Evolutionary conservation across 2,113 vertebrate species (phyloP), one percentile per base, ranked within the genome.

Genomic region (Coryphaenoides rupestris): DNA sequence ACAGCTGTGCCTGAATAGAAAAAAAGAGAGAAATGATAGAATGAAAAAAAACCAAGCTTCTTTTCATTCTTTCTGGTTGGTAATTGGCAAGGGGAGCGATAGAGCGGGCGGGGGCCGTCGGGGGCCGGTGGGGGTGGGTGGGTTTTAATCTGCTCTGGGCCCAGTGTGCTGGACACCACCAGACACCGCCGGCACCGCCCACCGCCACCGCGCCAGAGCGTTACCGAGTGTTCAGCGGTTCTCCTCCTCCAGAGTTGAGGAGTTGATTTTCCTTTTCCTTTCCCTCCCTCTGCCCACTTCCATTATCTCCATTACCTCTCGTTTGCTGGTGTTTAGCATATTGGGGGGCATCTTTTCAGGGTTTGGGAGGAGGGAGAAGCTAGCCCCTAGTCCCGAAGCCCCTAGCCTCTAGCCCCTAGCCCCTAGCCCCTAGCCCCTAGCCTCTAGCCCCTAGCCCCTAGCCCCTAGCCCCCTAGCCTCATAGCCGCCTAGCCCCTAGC

Each of bases 71-170:
- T n/a, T 68, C 73, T 77, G 71, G 76, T 73, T 68, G 63, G 78
- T 84, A 84, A 82, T 85, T 82, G 77, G 73, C 78, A 67, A 78
- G 70, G 63, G 71, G 72, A 74, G n/a, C n/a, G 68, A 81, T 67
- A 70, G 82, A 84, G 82, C 75, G 66, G 65, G 82, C 75, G 66
- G 65, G 33, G 73, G 55, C 78, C 54, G 69, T 55, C 0, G 78
- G 81, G 21, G 74, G 82, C 75, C n/a, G n/a, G n/a, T n/a, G 66
- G 65, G 33, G 73, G 55, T 55, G 0, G 78, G 81, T 16, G 74
- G 80, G 59, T 75, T 84, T 80, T 84, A 83, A 80, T 84, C 79
- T 75, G 53, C 62, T 74, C 58, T 80, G 69, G 74, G 72, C 79
- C 75, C 67, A 21, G 45, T 28, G 67, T 59, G 77, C 68, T 69